phyloP scores from a whole-genome alignment of 35 echinoderm and acorn worm genomes.

The Nesometra sesokonis region DNA sequence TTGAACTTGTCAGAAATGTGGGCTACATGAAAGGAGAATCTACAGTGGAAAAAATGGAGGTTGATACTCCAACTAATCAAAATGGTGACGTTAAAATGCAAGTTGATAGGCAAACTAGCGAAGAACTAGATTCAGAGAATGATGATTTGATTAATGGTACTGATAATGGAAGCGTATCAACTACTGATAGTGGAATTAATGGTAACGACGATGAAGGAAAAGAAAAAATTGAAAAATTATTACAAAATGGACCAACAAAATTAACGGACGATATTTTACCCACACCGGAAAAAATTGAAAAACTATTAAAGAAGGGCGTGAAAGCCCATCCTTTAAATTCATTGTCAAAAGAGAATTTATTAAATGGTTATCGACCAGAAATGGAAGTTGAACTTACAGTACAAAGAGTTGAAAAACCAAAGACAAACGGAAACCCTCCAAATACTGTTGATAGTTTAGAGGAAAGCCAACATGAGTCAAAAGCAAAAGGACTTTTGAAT shows the following conservation, averaged over 20 bases:
- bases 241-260: not conserved
- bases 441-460: not conserved
- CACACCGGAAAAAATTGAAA: not conserved
- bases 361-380: not conserved
- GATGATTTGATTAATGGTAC: not conserved
- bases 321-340: not conserved
- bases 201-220: not conserved
- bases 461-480: not conserved
- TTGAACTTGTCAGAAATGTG: not conserved
- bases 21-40: not conserved
- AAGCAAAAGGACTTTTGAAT: not conserved
- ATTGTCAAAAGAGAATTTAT: not conserved
- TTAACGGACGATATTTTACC: not conserved
- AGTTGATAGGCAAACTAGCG: not conserved
- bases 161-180: not conserved
- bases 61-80: not conserved
- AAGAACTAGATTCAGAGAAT: not conserved
- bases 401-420: not conserved
- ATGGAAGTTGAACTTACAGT: not conserved
- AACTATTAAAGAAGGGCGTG: not conserved
- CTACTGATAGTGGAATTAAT: not conserved
- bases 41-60: not conserved
- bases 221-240: not conserved
- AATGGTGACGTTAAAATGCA: not conserved
- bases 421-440: not conserved